Base-by-base conservation (phyloP, 37 sponge, comb jelly and placozoan species). In the Cliona cf. orientalis region DNA sequence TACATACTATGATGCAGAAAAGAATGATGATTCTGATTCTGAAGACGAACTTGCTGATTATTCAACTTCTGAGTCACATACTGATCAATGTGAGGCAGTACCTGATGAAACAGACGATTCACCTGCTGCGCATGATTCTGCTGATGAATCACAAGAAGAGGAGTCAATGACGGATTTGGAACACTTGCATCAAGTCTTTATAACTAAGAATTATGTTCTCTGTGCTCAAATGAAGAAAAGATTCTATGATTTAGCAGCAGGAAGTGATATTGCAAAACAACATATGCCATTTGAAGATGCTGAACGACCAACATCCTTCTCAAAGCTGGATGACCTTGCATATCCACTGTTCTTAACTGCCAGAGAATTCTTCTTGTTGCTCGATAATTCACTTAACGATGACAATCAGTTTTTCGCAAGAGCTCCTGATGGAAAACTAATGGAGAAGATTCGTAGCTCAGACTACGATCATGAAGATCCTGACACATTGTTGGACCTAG, bases 331-430 rank as follows among this genome's bases (percentile, higher is more conserved):
- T 22, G 78, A 72, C 59, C 21, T 43, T 37, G 84, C 76, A 11
- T 94, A 71, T 31, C 95, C 95, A 40, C 66, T 90, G 21, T 94
- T 94, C 62, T 61, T 91, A 9, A 94, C 95, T 26, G 81, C 91
- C 17, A 60, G 76, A 9, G 78, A 94, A 46, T 94, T 90, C 73
- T 74, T 87, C 29, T 5, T 83, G 39, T 74, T 94, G 23, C 74
- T 94, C 14, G 95, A 94, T 66, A 86, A 74, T 39, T 86, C 91
- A 1, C 66, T 94, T 55, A 61, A n/a, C 5, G 80, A 75, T 31
- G 42, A 45, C 21, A 32, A 61, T 7, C 28, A 80, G 22, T 63
- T 80, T 23, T 94, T 94, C 37, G 75, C 82, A 19, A 64, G 85
- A 2, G 77, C 55, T 67, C 55, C 69, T 9, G 76, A 56, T 60